A percentile compares a stretch with the other conserved stretches of the same genome.
Evolutionary conservation across 2,113 vertebrate genomes (phyloP).

Genomic region (Okapia johnstoni): DNA sequence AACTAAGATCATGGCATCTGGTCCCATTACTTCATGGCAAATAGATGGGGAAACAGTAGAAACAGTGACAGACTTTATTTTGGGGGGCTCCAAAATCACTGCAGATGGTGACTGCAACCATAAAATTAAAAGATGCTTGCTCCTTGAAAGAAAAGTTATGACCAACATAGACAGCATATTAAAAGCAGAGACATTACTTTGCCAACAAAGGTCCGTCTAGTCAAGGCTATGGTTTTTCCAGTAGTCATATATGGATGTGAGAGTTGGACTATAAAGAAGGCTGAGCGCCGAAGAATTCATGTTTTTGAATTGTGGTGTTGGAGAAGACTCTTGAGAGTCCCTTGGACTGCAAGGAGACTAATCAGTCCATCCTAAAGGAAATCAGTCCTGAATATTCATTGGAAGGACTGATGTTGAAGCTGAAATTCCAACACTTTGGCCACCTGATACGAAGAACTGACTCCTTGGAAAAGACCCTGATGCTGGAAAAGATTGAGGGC

Average conservation of each 20-base stretch:
- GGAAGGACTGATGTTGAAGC: background rate
- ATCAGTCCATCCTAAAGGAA: background rate
- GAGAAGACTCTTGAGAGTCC: background rate
- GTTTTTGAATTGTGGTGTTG: background rate
- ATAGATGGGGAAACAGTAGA: background rate
- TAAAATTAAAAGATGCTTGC: background rate
- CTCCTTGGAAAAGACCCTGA: background rate
- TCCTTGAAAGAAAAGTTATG: background rate
- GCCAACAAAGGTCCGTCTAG: background rate
- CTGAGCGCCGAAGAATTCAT: background rate
- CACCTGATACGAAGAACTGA: background rate
- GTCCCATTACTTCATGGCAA: background rate
- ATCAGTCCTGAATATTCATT: background rate
- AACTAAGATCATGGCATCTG: background rate
- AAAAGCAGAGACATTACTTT: background rate
- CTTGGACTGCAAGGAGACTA: background rate
- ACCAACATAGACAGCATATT: background rate
- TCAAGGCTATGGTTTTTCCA: no score
- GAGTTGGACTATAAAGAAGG: background rate
- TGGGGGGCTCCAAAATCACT: background rate
- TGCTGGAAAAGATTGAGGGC: background rate
- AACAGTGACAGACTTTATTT: background rate
- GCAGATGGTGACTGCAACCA: background rate
- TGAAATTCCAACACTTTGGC: background rate
- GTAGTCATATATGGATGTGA: background rate